A percentile compares a stretch with the other conserved stretches of the same genome.
phyloP scores from a whole-genome alignment of 1,140 invertebrate genomes.

The Teleogryllus occipitalis region DNA sequence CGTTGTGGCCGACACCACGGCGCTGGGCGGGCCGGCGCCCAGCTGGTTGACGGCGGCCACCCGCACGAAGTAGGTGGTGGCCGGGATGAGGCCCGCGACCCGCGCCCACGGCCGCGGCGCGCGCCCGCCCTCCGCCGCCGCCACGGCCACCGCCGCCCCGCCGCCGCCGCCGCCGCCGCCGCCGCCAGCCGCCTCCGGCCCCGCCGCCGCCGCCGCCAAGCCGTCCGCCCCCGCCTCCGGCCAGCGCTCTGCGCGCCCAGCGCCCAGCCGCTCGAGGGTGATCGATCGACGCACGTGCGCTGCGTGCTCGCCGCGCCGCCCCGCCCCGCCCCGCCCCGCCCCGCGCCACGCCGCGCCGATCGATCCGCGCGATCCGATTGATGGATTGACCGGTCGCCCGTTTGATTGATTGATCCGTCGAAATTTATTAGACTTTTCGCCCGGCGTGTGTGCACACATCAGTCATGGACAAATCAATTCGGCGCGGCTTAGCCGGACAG shows the following conservation, averaged over 20 bases:
- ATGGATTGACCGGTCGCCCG: background rate
- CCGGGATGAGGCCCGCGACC: slow-evolving; percentile 36
- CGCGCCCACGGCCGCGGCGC: background rate
- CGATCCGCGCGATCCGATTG: background rate
- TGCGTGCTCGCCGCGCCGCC: background rate
- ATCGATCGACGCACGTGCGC: background rate
- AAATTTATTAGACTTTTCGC: slow-evolving; percentile 2
- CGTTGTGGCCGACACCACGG: slow-evolving; percentile 34
- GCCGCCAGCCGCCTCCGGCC: no score
- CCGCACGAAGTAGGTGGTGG: slow-evolving; percentile 40
- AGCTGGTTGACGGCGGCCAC: slow-evolving; percentile 38
- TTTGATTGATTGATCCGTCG: background rate
- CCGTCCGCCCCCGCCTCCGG: background rate
- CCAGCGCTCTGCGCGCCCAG: background rate
- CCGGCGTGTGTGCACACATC: background rate
- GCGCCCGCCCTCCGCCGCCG: background rate
- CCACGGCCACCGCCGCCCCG: no score
- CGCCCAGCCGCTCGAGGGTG: background rate
- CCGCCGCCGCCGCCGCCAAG: no score
- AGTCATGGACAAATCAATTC: slow-evolving; percentile 4
- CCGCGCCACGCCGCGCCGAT: background rate
- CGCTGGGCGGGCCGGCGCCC: slow-evolving; percentile 36
- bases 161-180: no score
- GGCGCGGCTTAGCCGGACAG: background rate
- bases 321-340: no score